Evolutionary conservation across 2,113 vertebrate genomes (phyloP).

Genomic region (Pantherophis guttatus): DNA sequence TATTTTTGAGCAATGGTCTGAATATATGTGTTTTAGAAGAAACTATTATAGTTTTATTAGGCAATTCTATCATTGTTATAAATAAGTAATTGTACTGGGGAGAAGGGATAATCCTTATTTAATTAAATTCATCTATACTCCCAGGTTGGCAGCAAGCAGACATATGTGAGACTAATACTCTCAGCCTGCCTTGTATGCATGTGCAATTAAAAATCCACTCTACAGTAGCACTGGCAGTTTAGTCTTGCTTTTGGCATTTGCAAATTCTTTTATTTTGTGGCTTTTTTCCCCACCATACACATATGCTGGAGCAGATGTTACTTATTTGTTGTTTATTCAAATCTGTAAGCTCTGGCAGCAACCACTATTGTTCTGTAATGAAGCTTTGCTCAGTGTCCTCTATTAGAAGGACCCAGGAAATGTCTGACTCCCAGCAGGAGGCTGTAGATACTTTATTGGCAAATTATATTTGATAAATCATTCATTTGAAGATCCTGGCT

Average conservation of each 20-base stretch:
- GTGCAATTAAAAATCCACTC: constrained; percentile 86
- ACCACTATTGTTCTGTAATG: constrained; percentile 82
- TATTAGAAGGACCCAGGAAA: constrained; percentile 74
- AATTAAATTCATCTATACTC: constrained; percentile 88
- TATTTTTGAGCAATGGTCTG: constrained; percentile 54
- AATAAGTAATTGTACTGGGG: constrained; percentile 86
- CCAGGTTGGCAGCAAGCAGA: constrained; percentile 84
- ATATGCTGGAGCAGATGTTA: constrained; percentile 87
- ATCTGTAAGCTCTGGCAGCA: constrained; percentile 83
- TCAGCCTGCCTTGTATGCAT: constrained; percentile 79
- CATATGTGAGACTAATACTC: constrained; percentile 86
- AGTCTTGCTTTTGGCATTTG: constrained; percentile 88
- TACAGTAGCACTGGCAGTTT: constrained; percentile 83
- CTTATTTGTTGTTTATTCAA: constrained; percentile 87
- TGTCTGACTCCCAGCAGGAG: constrained; percentile 69
- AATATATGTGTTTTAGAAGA: constrained; percentile 47
- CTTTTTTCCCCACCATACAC: constrained; percentile 78
- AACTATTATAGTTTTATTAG: constrained; percentile 79
- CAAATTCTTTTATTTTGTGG: constrained; percentile 87
- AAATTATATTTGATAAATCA: constrained; percentile 64
- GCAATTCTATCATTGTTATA: constrained; percentile 84
- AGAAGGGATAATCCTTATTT: constrained; percentile 87
- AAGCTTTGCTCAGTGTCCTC: constrained; percentile 78
- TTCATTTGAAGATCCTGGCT: constrained; percentile 50
- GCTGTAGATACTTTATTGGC: constrained; percentile 66